A percentile compares a stretch with the other conserved stretches of the same genome.
Evolutionary conservation across 1,140 invertebrate species (phyloP).

Genomic region (Pteromalus puparum): DNA sequence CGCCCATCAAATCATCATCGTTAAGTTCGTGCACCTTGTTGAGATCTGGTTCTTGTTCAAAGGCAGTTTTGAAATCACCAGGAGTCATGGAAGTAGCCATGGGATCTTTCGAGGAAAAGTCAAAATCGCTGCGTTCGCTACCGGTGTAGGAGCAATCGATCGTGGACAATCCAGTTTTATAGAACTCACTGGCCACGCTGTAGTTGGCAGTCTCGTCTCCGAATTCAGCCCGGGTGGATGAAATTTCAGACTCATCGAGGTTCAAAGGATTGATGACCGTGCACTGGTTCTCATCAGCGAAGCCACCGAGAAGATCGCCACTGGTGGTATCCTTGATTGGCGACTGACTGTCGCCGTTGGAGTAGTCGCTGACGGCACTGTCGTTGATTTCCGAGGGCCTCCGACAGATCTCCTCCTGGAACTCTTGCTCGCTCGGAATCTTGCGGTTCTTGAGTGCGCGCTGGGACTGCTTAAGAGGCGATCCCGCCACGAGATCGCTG

Average conservation of each 20-base stretch:
- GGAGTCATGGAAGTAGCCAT: constrained; percentile 84
- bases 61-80: constrained; percentile 78
- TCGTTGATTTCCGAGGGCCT: constrained; percentile 78
- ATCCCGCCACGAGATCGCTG: constrained; percentile 79
- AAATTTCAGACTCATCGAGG: constrained; percentile 73
- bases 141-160: constrained; percentile 61
- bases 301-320: constrained; percentile 11
- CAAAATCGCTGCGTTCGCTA: constrained; percentile 58
- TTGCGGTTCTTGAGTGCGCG: constrained; percentile 77
- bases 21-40: constrained; percentile 80
- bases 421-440: constrained; percentile 80
- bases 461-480: constrained; percentile 77
- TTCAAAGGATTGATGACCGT: constrained; percentile 50
- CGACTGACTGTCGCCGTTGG: constrained; percentile 72
- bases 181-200: constrained; percentile 58
- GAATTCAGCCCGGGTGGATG: constrained; percentile 75
- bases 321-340: background rate
- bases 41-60: constrained; percentile 77
- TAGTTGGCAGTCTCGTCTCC: constrained; percentile 73
- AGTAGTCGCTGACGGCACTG: constrained; percentile 66
- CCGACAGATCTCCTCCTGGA: constrained; percentile 77
- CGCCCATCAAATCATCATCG: constrained; percentile 77
- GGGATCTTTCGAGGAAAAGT: constrained; percentile 74
- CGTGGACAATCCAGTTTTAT: constrained; percentile 59
- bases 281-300: background rate